Base-by-base conservation (phyloP, 92 coral and sea anemone species). In the Epizoanthus scotinus region DNA sequence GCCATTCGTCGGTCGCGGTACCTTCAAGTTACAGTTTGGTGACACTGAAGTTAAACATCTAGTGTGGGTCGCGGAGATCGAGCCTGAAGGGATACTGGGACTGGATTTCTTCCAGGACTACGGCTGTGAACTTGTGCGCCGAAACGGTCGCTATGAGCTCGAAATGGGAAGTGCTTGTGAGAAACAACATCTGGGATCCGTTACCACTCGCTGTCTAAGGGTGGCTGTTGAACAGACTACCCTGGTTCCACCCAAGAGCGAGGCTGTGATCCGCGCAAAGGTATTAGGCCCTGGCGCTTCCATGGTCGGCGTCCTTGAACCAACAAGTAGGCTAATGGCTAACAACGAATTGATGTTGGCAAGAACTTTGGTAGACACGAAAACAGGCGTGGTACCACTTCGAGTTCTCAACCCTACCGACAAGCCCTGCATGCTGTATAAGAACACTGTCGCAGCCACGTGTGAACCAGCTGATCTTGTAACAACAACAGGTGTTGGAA, bases 321-420 rank as follows among this genome's bases (percentile, higher is more conserved):
- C 86, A 42, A 85, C 87, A 10, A 66, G 40, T 29, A 65, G 82
- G 22, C 79, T 89, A 0, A 61, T 78, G 62, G 59, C 25, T 19
- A 58, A 20, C 61, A 83, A 86, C 28, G 69, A 78, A 17, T 34
- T 86, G 55, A 72, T 89, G 56, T 60, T 89, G 36, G 87, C 90
- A 6, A 74, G 89, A 63, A 67, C 84, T 53, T 74, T 82, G 69
- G 82, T 86, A 13, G 85, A 86, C 52, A 83, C 82, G 25, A 61
- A 56, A 49, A 44, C 54, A 53, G 83, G 77, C 58, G 59, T 79
- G 22, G 63, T 86, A 22, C 83, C 85, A 18, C 63, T 85, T 3
- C 40, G 82, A 31, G 78, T 82, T 58, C 85, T 86, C 0, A 89
- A 82, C 84, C 93, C 84, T 52, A 31, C 93, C 3, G 86, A 86